phyloP scores from a whole-genome alignment of 2,888 invertebrate genomes.

The Flabesymbios commensalis region DNA sequence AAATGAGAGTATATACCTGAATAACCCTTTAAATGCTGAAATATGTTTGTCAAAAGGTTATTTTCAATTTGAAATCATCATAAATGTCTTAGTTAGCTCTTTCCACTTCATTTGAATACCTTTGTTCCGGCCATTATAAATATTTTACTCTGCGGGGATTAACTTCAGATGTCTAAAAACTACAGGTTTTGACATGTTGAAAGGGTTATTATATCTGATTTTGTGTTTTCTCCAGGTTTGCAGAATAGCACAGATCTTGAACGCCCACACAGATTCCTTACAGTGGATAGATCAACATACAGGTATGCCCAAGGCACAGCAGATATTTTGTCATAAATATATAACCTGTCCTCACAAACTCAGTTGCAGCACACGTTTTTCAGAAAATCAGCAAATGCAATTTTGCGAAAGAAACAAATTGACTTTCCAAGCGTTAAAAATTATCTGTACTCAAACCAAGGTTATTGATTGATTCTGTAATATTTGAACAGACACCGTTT shows the following conservation, averaged over 20 bases:
- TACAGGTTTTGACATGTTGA: not conserved
- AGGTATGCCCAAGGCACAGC: conserved; percentile 53
- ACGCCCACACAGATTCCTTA: conserved; percentile 94
- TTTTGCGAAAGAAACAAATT: too few species aligned
- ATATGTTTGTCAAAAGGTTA: not conserved
- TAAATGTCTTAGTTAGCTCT: not conserved
- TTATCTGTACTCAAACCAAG: too few species aligned
- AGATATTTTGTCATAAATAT: not conserved
- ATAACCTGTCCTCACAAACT: not conserved
- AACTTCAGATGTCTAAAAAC: too few species aligned
- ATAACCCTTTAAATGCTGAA: too few species aligned
- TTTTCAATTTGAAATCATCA: not conserved
- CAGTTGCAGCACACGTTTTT: too few species aligned
- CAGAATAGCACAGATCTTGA: conserved; percentile 89
- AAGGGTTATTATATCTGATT: not conserved
- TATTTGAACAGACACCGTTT: too few species aligned
- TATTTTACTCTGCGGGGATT: too few species aligned
- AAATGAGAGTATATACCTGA: too few species aligned
- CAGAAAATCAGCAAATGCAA: too few species aligned
- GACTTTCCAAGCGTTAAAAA: too few species aligned
- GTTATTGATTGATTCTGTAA: too few species aligned
- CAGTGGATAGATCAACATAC: conserved; percentile 92
- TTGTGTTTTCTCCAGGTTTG: conserved; percentile 71
- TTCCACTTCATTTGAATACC: not conserved
- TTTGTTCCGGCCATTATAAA: too few species aligned